phyloP scores from a whole-genome alignment of 1,140 invertebrate species.

The Oryzaephilus surinamensis region DNA sequence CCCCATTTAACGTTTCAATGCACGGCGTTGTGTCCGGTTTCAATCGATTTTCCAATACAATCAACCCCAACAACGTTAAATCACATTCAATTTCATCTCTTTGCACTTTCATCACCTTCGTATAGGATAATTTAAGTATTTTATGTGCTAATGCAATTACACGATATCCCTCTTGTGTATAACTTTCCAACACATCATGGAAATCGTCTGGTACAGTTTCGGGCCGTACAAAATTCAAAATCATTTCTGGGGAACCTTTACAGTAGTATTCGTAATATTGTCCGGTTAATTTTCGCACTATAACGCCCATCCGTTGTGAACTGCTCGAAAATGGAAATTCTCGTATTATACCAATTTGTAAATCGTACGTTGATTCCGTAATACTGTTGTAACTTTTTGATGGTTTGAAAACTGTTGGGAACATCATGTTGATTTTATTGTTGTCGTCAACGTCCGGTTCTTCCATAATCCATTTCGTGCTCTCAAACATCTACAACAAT shows the following conservation, averaged over 20 bases:
- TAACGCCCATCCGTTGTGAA: slow-evolving; percentile 85
- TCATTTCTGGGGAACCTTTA: slow-evolving; percentile 93
- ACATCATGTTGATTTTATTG: slow-evolving; percentile 65
- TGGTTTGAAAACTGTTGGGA: slow-evolving; percentile 67
- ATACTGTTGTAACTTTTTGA: slow-evolving; percentile 28
- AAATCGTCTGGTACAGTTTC: slow-evolving; percentile 59
- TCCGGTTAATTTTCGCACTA: slow-evolving; percentile 58
- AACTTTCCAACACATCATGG: slow-evolving; percentile 57
- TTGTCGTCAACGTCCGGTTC: slow-evolving; percentile 60
- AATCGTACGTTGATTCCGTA: slow-evolving; percentile 11
- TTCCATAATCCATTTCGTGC: slow-evolving; percentile 63
- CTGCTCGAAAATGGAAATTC: slow-evolving; percentile 91
- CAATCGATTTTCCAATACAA: slow-evolving; percentile 86
- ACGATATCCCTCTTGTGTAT: slow-evolving; percentile 79
- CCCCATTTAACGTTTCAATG: slow-evolving; percentile 69
- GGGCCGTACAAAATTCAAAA: slow-evolving; percentile 45
- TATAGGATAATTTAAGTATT: slow-evolving; percentile 49
- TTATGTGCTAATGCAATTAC: slow-evolving; percentile 75
- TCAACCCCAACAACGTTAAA: slow-evolving; percentile 77
- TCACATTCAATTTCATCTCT: slow-evolving; percentile 71
- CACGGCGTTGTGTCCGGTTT: slow-evolving; percentile 77
- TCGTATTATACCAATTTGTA: slow-evolving; percentile 69
- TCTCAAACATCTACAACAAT: slow-evolving; percentile 74
- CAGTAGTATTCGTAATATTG: slow-evolving; percentile 68
- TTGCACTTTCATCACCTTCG: slow-evolving; percentile 54